These are phyloP conservation scores for Pollachius pollachius DNA, from an alignment of 2,113 vertebrate genomes.

Conservation along the genomic window DNA sequence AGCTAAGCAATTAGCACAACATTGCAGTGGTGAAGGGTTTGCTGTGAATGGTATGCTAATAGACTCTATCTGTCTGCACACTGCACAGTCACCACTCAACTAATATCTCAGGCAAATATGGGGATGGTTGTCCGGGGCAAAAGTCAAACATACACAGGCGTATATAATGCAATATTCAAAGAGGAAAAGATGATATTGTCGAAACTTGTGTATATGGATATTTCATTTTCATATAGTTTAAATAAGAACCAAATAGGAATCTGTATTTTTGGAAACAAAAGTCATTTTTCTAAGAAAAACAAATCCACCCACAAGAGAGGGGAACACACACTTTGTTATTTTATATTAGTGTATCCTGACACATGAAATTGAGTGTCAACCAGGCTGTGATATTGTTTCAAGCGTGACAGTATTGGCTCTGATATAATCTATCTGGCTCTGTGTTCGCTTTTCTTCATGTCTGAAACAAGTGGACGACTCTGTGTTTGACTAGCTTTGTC, in stretches of 20 bases:
- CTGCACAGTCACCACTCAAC: slow-evolving; percentile 41
- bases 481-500: slow-evolving; percentile 29
- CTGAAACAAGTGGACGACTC: slow-evolving; percentile 23
- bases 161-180: slow-evolving; percentile 55
- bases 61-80: slow-evolving; percentile 48
- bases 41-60: slow-evolving; percentile 68
- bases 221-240: slow-evolving; percentile 22
- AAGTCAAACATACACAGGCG: slow-evolving; percentile 47
- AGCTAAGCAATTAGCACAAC: slow-evolving; percentile 64
- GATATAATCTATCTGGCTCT: slow-evolving; percentile 23
- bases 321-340: too few species aligned
- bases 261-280: too few species aligned
- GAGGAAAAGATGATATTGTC: slow-evolving; percentile 31
- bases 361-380: slow-evolving; percentile 23
- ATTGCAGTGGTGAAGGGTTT: slow-evolving; percentile 46
- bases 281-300: not conserved
- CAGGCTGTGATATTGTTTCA: slow-evolving; percentile 16
- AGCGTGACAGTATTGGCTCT: not conserved
- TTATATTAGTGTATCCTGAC: slow-evolving; percentile 23
- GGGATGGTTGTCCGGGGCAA: slow-evolving; percentile 49
- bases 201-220: slow-evolving; percentile 29
- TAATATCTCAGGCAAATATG: slow-evolving; percentile 34
- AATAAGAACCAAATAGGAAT: too few species aligned
- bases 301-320: not conserved
- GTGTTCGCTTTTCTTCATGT: slow-evolving; percentile 17